A percentile compares a stretch with the other conserved stretches of the same genome.
phyloP scores from a whole-genome alignment of 2,888 invertebrate genomes.

The Platerodrilus igneus region DNA sequence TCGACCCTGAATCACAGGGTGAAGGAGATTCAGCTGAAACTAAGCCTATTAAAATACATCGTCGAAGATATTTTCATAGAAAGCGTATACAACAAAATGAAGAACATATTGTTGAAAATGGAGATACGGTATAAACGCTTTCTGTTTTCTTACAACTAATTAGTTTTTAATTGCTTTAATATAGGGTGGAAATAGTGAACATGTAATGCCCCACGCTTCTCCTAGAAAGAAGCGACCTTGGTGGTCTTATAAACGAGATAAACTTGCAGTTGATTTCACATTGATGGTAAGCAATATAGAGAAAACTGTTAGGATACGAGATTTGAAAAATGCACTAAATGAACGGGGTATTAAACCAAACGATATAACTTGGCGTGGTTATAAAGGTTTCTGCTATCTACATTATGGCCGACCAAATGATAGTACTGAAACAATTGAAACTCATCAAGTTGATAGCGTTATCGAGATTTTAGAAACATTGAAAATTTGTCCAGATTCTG shows the following conservation, averaged over 20 bases:
- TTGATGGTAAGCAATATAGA: slow-evolving; percentile 67
- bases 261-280: slow-evolving; percentile 42
- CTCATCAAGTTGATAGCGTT: slow-evolving; percentile 46
- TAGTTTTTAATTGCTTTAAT: not conserved
- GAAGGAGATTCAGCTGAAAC: slow-evolving; percentile 21
- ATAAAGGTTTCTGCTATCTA: slow-evolving; percentile 52
- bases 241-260: slow-evolving; percentile 20
- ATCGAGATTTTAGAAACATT: slow-evolving; percentile 50
- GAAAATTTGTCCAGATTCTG: slow-evolving; percentile 43
- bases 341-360: slow-evolving; percentile 72
- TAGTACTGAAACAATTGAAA: slow-evolving; percentile 16
- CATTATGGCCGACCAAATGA: slow-evolving; percentile 65
- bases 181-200: slow-evolving; percentile 11
- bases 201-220: not conserved
- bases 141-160: no score
- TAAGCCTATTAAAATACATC: slow-evolving; percentile 8
- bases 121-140: slow-evolving; percentile 31
- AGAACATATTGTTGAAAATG: slow-evolving; percentile 31
- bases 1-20: slow-evolving; percentile 52
- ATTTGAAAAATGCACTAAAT: slow-evolving; percentile 67
- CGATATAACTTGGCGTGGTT: slow-evolving; percentile 64
- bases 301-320: slow-evolving; percentile 65
- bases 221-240: slow-evolving; percentile 10
- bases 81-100: slow-evolving; percentile 41
- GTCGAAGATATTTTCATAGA: slow-evolving; percentile 26